Evolutionary conservation across 1,140 invertebrate genomes (phyloP).

Genomic region (Hylaeus volcanicus): DNA sequence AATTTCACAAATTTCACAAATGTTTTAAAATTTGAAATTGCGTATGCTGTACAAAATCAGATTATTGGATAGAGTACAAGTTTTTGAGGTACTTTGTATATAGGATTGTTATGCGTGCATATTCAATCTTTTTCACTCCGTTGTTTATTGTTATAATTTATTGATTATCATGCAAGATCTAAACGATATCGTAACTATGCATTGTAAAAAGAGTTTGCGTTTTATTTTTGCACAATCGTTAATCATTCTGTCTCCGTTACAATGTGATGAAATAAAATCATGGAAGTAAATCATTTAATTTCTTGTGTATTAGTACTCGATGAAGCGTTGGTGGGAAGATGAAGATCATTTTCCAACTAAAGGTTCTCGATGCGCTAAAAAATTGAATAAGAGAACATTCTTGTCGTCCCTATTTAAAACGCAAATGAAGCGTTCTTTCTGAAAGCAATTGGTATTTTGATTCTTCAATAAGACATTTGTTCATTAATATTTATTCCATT

Average conservation of each 20-base stretch:
- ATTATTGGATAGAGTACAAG: neutral
- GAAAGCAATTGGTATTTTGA: too few relatives aligned
- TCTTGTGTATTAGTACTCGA: too few relatives aligned
- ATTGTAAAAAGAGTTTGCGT: slow-evolving; percentile 14
- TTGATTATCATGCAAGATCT: neutral
- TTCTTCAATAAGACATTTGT: neutral
- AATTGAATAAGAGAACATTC: neutral
- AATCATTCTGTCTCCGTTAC: slow-evolving; percentile 4
- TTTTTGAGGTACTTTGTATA: slow-evolving; percentile 5
- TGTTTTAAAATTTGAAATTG: neutral
- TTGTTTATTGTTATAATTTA: slow-evolving; percentile 12
- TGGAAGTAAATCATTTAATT: neutral
- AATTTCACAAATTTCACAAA: neutral
- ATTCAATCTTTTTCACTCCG: slow-evolving; percentile 2
- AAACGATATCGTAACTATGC: neutral
- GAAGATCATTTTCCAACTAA: neutral
- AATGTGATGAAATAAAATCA: slow-evolving; percentile 34
- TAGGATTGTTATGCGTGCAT: slow-evolving; percentile 30
- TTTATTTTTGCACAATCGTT: slow-evolving; percentile 21
- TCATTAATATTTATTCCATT: slow-evolving; percentile 1
- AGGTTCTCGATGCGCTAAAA: neutral
- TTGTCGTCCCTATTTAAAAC: too few relatives aligned
- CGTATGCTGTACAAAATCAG: neutral
- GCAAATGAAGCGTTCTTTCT: too few relatives aligned
- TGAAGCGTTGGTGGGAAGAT: too few relatives aligned